These are phyloP conservation scores for Xiphorhynchus elegans DNA, from an alignment of 2,113 vertebrate genomes.

Conservation along the genomic window DNA sequence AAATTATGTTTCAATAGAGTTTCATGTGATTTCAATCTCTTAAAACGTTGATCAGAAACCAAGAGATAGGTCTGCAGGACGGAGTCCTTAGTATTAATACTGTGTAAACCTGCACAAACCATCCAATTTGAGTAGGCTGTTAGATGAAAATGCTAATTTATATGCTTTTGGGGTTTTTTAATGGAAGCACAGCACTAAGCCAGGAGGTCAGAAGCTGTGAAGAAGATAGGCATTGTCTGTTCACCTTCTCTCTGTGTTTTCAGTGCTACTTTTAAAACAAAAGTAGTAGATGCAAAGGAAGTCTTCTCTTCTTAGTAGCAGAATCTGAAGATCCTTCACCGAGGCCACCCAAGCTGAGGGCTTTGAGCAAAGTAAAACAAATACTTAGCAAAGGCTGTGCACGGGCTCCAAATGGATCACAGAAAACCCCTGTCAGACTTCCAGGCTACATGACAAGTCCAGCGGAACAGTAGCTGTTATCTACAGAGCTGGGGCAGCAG, in stretches of 20 bases:
- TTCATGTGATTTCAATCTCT: neutral
- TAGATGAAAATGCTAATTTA: neutral
- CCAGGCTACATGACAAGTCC: constrained; percentile 8
- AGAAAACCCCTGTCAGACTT: neutral
- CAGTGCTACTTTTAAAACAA: neutral
- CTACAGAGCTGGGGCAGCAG: constrained; percentile 18
- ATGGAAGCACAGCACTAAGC: neutral
- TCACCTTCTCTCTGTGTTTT: neutral
- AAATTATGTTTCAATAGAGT: neutral
- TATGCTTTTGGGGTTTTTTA: neutral
- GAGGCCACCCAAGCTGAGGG: constrained; percentile 29
- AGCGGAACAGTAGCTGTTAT: constrained; percentile 59
- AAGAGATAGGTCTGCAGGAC: neutral
- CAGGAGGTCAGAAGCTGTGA: neutral
- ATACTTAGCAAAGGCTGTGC: neutral
- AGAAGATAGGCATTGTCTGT: neutral
- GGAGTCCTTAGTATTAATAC: neutral
- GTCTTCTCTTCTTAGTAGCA: neutral
- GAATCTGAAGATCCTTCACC: neutral
- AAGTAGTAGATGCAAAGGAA: neutral
- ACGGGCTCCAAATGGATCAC: neutral
- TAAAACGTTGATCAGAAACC: neutral
- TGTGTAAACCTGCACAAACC: neutral
- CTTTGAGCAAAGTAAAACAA: constrained; percentile 6
- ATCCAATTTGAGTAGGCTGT: neutral